Evolutionary conservation across 2,888 invertebrate genomes (phyloP), one percentile per base, ranked within the genome.

Genomic region (Tuberolachnus salignus): DNA sequence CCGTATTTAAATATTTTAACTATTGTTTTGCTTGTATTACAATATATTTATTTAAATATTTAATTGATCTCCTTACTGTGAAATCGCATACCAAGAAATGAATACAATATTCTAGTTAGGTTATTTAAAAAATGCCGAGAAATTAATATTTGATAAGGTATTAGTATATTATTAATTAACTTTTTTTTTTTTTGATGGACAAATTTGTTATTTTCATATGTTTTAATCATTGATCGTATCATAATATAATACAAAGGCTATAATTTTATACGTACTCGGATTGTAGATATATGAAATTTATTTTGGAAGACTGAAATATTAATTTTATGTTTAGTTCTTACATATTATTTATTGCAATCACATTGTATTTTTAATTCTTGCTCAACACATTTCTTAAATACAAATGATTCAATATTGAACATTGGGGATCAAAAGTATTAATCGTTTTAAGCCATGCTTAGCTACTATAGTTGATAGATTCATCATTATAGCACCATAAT

Each of bases 301-400:
- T 78, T 78, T 69, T 66, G 55, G n/a, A 78, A 78, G 78, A 78
- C 78, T 78, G 78, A 78, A 59, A 78, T 59, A 59, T 51, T 67
- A 59, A 57, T 34, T 78, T 19, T 57, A 26, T 46, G 14, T 66
- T 73, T 75, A 75, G 26, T 66, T 75, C 21, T 46, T 55, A 75
- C 16, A 59, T 42, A 69, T 55, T 51, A 69, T 78, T 59, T 63
- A 53, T 53, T 61, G 57, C 78, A 78, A 78, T 78, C 57, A 34
- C 34, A 67, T 49, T 46, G 42, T 46, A 78, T 49, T 57, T 66
- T 57, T 34, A 66, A 66, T 74, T 69, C 78, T 78, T 78, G 78
- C 78, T 78, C 78, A 78, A 78, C 59, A 73, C 63, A 44, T 21
- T 51, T 53, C 63, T 73, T 42, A n/a, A 64, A 23, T 72, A 34